Percentiles rank a stretch among this genome's conserved stretches.
Conservation (phyloP, 2,888 invertebrate genomes). For the Caenorhabditis panamensis region DNA sequence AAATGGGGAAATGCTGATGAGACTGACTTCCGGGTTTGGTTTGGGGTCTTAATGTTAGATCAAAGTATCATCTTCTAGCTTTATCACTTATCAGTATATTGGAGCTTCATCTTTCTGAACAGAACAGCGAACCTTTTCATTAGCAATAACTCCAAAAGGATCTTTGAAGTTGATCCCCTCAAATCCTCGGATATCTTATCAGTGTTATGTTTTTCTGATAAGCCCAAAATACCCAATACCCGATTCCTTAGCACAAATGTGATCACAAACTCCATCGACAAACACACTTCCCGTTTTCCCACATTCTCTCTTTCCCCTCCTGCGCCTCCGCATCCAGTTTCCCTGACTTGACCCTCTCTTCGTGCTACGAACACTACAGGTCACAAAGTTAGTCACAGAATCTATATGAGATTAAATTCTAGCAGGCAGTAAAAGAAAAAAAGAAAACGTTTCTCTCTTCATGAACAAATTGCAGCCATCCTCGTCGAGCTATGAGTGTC, state of each 20-base stretch:
- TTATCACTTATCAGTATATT: neutral
- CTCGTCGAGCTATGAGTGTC: constrained; percentile 54
- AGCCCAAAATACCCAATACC: neutral
- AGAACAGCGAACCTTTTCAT: too few species aligned
- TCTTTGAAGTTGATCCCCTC: too few species aligned
- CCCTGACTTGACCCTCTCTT: neutral
- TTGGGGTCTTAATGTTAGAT: neutral
- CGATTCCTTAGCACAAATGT: constrained; percentile 18
- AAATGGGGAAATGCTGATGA: too few species aligned
- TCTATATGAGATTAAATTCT: neutral
- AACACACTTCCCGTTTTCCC: constrained; percentile 34
- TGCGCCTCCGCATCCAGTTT: constrained; percentile 25
- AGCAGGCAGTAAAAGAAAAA: neutral
- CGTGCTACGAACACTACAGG: constrained; percentile 28
- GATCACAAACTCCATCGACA: constrained; percentile 53
- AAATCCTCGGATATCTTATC: too few species aligned
- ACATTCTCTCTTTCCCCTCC: constrained; percentile 26
- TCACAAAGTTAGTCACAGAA: constrained; percentile 50
- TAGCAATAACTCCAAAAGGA: too few species aligned
- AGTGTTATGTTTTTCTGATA: constrained; percentile 5
- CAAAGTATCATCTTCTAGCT: neutral
- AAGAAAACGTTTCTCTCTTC: too few species aligned
- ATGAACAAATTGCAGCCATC: constrained; percentile 55
- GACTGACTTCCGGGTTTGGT: too few species aligned
- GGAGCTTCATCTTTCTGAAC: too few species aligned